phyloP scores from a whole-genome alignment of 2,113 vertebrate species.

The Pyrgilauda ruficollis region DNA sequence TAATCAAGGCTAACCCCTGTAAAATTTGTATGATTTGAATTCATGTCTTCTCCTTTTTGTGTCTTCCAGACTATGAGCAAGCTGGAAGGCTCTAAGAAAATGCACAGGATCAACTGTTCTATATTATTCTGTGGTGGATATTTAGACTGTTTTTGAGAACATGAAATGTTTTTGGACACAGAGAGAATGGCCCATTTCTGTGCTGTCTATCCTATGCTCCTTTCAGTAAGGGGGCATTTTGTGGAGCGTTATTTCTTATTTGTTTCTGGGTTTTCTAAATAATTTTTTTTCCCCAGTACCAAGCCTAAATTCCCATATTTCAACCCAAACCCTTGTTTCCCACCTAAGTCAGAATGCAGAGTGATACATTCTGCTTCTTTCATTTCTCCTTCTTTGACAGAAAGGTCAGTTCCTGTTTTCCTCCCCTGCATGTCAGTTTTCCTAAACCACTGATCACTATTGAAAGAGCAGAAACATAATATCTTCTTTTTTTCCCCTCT shows the following conservation, averaged over 20 bases:
- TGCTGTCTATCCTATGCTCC: not conserved
- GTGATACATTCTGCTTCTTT: not conserved
- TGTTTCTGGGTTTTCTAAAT: not conserved
- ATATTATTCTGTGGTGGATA: not conserved
- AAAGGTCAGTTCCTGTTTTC: not conserved
- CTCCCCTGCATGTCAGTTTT: not conserved
- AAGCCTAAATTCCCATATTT: not conserved
- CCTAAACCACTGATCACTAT: not conserved
- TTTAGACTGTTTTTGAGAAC: not conserved
- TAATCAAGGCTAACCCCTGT: not conserved
- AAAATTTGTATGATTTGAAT: not conserved
- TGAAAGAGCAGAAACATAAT: not conserved
- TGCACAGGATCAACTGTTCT: not conserved
- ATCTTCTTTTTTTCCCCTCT: fast-evolving
- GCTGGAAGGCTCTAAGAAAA: not conserved
- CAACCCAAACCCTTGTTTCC: not conserved
- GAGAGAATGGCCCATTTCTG: not conserved
- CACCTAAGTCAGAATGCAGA: not conserved
- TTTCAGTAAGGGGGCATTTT: not conserved
- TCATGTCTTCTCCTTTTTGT: not conserved
- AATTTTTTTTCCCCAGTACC: not conserved
- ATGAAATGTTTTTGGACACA: not conserved
- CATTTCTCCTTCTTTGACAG: not conserved
- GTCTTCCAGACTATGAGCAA: not conserved
- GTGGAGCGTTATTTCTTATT: fast-evolving